Evolutionary conservation across 2,888 invertebrate species (phyloP), one percentile per base, ranked within the genome.

Genomic region (Chromoteleia sp.): DNA sequence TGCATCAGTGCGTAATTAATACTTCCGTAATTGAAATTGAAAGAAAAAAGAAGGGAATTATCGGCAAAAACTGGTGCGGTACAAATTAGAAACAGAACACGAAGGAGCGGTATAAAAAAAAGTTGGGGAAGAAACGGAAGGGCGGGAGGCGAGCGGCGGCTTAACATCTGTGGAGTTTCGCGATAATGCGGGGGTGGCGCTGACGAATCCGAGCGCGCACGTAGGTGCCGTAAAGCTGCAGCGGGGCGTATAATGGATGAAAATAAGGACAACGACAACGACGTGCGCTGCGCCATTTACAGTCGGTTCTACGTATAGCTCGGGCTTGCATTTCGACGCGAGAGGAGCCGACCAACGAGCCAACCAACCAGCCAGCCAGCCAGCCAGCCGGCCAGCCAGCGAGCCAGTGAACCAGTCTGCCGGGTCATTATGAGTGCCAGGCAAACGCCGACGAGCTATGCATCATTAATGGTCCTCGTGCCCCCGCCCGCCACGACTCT

Each of bases 401-500:
- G 25, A 25, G 25, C 25, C 84, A 85, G 84, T 73, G 83, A 84
- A 75, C 85, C 85, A 86, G 87, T 85, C 85, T 84, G 85, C 83
- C 84, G 86, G 87, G 87, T 89, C 88, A 88, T 89, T 89, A 89
- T 87, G 88, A 89, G 85, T 86, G 85, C 85, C 86, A 84, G 85
- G 85, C 85, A 83, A 88, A 85, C 86, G 87, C 87, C 88, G 87
- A 87, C 87, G 86, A 85, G 87, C 87, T 85, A 87, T 88, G 88
- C 87, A 88, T 88, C 88, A 87, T 87, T 88, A 87, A 88, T 87
- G 86, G 82, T 84, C 84, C 85, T 85, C 84, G 85, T 85, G 86
- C 84, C 85, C 56, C 59, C 82, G 83, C 83, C 83, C 39, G 83
- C 83, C 83, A 75, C 81, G 73, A 74, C 85, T 85, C 83, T 83